Evolutionary conservation across 2,113 vertebrate species (phyloP).

Genomic region (Centropus unirufus): DNA sequence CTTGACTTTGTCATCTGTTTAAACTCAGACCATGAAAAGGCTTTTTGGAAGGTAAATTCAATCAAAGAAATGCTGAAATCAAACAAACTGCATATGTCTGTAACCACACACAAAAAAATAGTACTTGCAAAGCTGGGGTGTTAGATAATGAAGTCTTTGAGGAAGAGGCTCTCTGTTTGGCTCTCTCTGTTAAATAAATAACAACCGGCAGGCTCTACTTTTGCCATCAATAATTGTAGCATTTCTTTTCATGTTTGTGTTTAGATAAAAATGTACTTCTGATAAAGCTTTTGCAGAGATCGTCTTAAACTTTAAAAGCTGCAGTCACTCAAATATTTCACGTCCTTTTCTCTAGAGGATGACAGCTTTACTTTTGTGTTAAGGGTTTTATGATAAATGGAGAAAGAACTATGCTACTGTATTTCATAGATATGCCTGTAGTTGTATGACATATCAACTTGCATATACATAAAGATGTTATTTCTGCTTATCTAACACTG

Average conservation of each 20-base stretch:
- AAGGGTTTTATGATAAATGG: background rate
- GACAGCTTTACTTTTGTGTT: slow-evolving; percentile 9
- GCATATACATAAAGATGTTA: background rate
- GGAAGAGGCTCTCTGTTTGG: slow-evolving; percentile 15
- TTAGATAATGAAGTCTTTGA: slow-evolving; percentile 51
- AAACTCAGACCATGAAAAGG: background rate
- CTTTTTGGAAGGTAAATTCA: slow-evolving; percentile 31
- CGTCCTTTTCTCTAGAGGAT: background rate
- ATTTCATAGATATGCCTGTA: background rate
- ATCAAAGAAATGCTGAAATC: background rate
- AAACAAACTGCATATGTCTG: background rate
- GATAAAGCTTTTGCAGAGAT: background rate
- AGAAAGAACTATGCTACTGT: background rate
- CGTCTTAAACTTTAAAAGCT: slow-evolving; percentile 4
- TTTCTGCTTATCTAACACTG: background rate
- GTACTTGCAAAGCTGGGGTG: slow-evolving; percentile 9
- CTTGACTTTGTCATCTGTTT: background rate
- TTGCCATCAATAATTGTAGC: background rate
- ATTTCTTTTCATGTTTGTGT: background rate
- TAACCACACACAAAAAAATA: background rate
- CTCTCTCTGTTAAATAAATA: slow-evolving; percentile 27
- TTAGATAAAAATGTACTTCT: slow-evolving; percentile 44
- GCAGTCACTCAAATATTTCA: slow-evolving; percentile 14
- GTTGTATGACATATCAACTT: background rate
- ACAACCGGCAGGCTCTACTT: background rate